Evolutionary conservation across 2,113 vertebrate species (phyloP).

Genomic region (Motacilla tschutschensis): DNA sequence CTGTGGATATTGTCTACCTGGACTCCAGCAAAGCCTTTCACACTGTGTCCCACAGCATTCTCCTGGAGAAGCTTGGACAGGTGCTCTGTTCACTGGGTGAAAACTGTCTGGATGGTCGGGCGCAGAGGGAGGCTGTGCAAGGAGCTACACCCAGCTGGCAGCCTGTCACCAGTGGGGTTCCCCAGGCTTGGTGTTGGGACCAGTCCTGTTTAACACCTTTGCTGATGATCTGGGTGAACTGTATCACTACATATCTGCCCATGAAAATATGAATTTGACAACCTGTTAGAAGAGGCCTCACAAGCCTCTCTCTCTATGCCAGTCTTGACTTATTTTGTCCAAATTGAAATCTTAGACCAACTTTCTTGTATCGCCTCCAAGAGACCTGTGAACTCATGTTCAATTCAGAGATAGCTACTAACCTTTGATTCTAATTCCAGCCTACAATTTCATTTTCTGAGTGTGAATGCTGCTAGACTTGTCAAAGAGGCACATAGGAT

Average conservation of each 20-base stretch:
- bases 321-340: background rate
- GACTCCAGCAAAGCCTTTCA: background rate
- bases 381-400: background rate
- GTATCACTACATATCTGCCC: background rate
- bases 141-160: background rate
- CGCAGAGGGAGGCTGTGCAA: background rate
- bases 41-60: background rate
- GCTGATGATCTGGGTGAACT: background rate
- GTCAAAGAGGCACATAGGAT: background rate
- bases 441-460: background rate
- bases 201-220: background rate
- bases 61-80: background rate
- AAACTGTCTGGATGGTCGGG: background rate
- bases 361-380: background rate
- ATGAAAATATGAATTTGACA: background rate
- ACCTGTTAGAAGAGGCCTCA: background rate
- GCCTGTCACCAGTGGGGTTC: background rate
- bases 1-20: background rate
- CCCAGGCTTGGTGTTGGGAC: background rate
- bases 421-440: background rate
- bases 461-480: background rate
- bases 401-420: background rate
- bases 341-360: background rate
- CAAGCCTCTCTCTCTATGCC: background rate
- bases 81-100: fast-evolving